A percentile compares a stretch with the other conserved stretches of the same genome.
Evolutionary conservation across 2,113 vertebrate species (phyloP).

Genomic region (Puma concolor): DNA sequence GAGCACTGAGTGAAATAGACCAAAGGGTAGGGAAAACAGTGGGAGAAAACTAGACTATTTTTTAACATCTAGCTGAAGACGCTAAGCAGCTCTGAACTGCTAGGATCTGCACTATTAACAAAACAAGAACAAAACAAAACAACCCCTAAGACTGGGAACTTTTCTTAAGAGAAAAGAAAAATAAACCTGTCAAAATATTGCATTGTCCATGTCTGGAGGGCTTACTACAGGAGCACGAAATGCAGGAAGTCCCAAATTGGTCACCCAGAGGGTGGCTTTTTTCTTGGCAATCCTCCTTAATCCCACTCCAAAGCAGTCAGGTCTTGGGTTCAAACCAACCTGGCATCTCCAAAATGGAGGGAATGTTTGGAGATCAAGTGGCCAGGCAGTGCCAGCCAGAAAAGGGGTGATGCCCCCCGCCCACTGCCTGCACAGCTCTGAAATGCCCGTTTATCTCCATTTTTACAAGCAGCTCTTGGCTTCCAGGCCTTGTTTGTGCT

Average conservation of each 20-base stretch:
- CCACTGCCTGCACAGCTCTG: not conserved
- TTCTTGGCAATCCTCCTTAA: not conserved
- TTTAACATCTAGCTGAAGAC: not conserved
- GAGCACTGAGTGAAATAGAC: not conserved
- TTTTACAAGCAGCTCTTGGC: not conserved
- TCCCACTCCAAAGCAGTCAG: not conserved
- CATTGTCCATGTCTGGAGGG: fast-evolving
- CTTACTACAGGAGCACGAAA: not conserved
- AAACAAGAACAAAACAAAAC: not conserved
- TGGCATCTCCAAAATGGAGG: not conserved
- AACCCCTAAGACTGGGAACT: not conserved
- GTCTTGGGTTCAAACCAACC: not conserved
- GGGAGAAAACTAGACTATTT: not conserved
- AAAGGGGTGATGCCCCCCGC: not conserved
- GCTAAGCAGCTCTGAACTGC: not conserved
- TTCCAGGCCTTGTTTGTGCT: constrained; percentile 46
- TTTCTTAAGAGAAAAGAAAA: constrained; percentile 33
- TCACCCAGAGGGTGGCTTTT: not conserved
- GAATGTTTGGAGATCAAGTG: constrained; percentile 31
- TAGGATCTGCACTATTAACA: not conserved
- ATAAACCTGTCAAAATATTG: not conserved
- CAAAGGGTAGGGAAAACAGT: not conserved
- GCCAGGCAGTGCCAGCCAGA: not conserved
- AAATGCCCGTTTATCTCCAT: not conserved
- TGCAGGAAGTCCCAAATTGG: not conserved